Evolutionary conservation across 2,888 invertebrate species (phyloP).

Genomic region (Capitulum mitella): DNA sequence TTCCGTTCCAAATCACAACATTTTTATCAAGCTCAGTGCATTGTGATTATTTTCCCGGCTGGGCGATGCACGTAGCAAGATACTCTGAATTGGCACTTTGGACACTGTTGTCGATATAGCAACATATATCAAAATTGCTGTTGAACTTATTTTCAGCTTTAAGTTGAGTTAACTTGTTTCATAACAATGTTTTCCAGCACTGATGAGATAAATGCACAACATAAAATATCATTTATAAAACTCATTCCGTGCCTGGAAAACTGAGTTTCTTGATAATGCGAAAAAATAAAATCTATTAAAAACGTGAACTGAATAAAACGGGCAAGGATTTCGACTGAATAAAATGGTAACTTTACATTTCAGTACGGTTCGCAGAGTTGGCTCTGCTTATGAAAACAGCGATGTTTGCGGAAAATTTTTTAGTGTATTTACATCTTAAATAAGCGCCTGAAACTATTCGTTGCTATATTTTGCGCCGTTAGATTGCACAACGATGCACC

Average conservation of each 20-base stretch:
- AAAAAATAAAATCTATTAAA: not conserved
- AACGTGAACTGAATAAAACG: not conserved
- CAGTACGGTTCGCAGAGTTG: not conserved
- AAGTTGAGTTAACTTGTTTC: too few relatives aligned
- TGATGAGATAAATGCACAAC: too few relatives aligned
- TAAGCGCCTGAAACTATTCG: not conserved
- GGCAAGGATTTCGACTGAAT: not conserved
- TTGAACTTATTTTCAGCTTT: too few relatives aligned
- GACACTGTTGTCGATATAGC: too few relatives aligned
- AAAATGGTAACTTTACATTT: not conserved
- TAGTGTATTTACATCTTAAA: not conserved
- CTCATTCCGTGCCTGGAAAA: too few relatives aligned
- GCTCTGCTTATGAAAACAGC: not conserved
- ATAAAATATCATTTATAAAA: too few relatives aligned
- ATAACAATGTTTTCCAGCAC: too few relatives aligned
- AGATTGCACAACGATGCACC: not conserved
- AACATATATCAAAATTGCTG: not conserved
- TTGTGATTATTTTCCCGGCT: not conserved
- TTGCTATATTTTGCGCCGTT: not conserved
- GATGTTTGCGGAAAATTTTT: not conserved
- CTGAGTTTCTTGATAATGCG: not conserved
- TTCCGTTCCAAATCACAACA: conserved; percentile 1
- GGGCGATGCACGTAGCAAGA: not conserved
- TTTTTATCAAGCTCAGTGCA: not conserved
- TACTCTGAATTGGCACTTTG: not conserved